A percentile compares a stretch with the other conserved stretches of the same genome.
Conservation (phyloP, 1,140 invertebrate genomes). For the Odontomachus brunneus region DNA sequence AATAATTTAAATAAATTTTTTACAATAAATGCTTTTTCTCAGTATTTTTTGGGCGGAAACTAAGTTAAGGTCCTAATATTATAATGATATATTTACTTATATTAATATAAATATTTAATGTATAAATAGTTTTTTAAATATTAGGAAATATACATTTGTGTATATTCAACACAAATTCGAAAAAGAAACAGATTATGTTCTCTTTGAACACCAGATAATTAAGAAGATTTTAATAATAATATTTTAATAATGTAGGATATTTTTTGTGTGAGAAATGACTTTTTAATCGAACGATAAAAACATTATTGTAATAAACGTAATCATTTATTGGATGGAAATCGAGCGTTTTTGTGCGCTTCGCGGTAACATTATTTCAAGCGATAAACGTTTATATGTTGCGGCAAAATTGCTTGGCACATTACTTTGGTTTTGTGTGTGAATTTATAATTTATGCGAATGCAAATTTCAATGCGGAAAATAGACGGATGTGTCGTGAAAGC, state of each 20-base stretch:
- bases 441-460: conserved; percentile 39
- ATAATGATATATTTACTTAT: no score
- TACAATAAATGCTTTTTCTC: no score
- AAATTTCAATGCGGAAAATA: conserved; percentile 16
- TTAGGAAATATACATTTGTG: no score
- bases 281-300: background rate
- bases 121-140: no score
- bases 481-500: background rate
- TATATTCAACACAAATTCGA: no score
- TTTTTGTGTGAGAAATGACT: conserved; percentile 9
- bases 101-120: no score
- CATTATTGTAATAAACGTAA: background rate
- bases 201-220: no score
- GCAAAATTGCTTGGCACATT: background rate
- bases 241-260: background rate
- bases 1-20: no score
- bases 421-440: background rate
- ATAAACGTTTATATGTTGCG: conserved; percentile 3
- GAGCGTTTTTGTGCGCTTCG: background rate
- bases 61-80: no score
- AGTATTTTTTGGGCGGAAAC: no score
- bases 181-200: no score
- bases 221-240: no score
- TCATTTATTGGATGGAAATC: background rate
- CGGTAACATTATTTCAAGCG: background rate